These are phyloP conservation scores for Hippocampus barbouri DNA, from an alignment of 2,113 vertebrate species.

Conservation along the genomic window DNA sequence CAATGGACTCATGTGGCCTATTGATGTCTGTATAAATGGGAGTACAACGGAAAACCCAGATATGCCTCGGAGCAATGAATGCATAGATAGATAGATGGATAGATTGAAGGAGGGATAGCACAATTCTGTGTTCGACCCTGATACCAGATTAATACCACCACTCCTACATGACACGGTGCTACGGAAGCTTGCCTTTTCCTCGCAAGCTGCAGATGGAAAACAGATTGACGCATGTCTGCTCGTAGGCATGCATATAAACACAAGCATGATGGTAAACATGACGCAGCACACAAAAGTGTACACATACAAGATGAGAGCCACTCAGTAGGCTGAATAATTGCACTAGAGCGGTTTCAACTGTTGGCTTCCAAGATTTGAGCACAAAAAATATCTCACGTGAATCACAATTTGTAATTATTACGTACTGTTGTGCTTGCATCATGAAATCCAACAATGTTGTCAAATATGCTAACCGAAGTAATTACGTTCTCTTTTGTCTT, in stretches of 20 bases:
- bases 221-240: neutral
- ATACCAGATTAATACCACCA: neutral
- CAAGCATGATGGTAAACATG: neutral
- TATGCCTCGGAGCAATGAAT: no score
- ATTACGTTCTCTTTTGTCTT: neutral
- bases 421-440: neutral
- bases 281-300: neutral
- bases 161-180: neutral
- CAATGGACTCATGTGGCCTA: no score
- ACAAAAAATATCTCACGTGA: neutral
- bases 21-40: no score
- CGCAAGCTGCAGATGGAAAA: neutral
- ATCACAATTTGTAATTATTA: neutral
- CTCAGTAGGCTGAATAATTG: neutral
- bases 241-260: neutral
- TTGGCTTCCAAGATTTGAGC: neutral
- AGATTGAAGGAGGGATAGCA: neutral
- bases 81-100: no score
- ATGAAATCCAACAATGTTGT: neutral
- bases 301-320: neutral
- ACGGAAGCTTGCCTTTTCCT: neutral
- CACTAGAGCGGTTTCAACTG: neutral
- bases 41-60: no score
- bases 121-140: neutral
- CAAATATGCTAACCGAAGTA: neutral